These are phyloP conservation scores for Masticophis lateralis DNA, from an alignment of 2,797 vertebrate species.

Conservation along the genomic window DNA sequence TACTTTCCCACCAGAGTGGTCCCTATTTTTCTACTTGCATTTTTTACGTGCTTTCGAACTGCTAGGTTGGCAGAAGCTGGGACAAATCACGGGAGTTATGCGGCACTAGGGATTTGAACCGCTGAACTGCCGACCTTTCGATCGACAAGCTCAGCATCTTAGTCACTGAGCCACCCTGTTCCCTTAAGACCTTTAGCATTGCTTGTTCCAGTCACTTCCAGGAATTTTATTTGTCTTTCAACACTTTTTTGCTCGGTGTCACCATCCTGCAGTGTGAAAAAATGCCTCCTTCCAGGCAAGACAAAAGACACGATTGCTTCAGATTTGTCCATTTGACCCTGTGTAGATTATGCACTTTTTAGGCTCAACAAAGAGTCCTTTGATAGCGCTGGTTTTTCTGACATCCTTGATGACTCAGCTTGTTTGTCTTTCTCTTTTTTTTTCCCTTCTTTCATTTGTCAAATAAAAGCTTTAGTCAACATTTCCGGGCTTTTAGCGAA, in stretches of 20 bases:
- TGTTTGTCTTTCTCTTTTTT: neutral
- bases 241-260: neutral
- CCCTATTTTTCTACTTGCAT: no score
- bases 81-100: no score
- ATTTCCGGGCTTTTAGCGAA: neutral
- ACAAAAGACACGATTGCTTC: neutral
- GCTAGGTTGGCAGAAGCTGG: no score
- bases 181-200: neutral
- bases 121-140: no score
- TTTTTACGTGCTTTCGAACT: no score
- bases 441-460: neutral
- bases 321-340: neutral
- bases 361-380: slow-evolving; percentile 5
- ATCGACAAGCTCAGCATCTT: no score
- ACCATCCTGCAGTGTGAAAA: neutral
- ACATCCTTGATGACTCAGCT: neutral
- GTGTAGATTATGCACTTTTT: slow-evolving; percentile 5
- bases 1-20: no score
- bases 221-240: neutral
- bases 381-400: neutral
- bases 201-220: neutral
- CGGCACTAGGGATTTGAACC: no score
- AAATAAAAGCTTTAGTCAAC: neutral
- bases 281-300: neutral
- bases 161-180: no score